Conservation (phyloP, 1,140 invertebrate species). For the Varroa destructor region DNA sequence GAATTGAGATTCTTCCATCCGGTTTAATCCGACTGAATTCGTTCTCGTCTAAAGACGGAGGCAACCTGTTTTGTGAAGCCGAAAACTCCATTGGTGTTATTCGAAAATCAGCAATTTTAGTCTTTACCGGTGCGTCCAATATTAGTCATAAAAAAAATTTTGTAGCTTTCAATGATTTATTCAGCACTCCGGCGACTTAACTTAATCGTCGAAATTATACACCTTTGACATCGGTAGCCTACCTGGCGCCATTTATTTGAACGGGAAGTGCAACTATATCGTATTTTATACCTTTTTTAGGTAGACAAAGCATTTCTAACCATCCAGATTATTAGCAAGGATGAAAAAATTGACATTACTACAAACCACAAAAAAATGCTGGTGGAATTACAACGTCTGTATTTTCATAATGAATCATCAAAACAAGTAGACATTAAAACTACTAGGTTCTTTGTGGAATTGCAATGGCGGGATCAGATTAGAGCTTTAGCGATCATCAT, state of each 20-base stretch:
- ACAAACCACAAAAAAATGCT: background rate
- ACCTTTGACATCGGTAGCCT: background rate
- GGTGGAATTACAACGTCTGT: background rate
- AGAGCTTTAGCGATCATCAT: background rate
- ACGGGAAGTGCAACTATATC: background rate
- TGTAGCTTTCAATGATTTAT: too few species aligned
- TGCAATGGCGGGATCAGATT: background rate
- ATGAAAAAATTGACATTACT: background rate
- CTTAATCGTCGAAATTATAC: background rate
- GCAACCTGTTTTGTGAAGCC: background rate
- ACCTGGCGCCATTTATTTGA: background rate
- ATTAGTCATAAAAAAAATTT: too few species aligned
- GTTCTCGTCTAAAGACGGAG: background rate
- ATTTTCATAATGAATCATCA: background rate
- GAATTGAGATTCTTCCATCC: too few species aligned
- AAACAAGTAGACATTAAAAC: background rate
- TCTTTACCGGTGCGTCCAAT: background rate
- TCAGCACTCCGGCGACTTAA: too few species aligned
- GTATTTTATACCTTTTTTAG: background rate
- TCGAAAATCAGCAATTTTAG: background rate
- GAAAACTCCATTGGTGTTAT: constrained; percentile 2
- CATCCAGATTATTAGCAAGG: background rate
- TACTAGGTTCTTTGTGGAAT: background rate
- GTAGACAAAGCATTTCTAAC: background rate
- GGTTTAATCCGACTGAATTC: too few species aligned